Base-by-base conservation (phyloP, 2,797 vertebrate species). In the Tapera naevia region DNA sequence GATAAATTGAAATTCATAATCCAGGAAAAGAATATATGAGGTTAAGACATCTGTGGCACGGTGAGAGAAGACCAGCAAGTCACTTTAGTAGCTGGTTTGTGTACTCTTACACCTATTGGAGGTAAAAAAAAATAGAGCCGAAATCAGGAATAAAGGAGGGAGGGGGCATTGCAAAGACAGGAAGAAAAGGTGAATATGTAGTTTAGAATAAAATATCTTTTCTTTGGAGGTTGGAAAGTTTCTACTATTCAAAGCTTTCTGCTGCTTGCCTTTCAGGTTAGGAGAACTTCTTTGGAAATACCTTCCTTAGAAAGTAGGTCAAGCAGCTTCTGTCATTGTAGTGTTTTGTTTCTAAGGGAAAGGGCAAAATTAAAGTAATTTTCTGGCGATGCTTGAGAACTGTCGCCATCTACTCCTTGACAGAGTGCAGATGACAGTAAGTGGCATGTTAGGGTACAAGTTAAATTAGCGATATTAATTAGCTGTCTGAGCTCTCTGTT, bases 401-500 rank as follows among this genome's bases (percentile, higher is more conserved):
- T 45, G 57, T 83, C 13, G 2, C 43, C 61, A 35, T 85, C 67
- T 76, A 69, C 50, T 80, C 12, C 56, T 67, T 74, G 73, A 75
- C 3, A 2, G 53, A 91, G 45, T 70, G 23, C 72, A 87, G 61
- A 67, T 83, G 86, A 46, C 41, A 80, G 3, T 82, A 82, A 81
- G 32, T 43, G 41, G 11, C 10, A 1, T 57, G 33, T 87, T 78
- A 86, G 30, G 8, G 53, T 73, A 45, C 17, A 17, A 72, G 80
- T 86, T 87, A 66, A 95, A 93, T 92, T 86, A 78, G 10, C 57
- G 27, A 22, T 82, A 65, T 93, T 94, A 92, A 70, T 90, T 94
- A 80, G 33, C 27, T 88, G 33, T 78, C 69, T 93, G 81, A 82
- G 37, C n/a, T 43, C 48, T 73, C 41, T 32, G 28, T 69, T 81